These are phyloP conservation scores for Acrocephalus arundinaceus DNA, from an alignment of 2,113 vertebrate genomes.

Conservation along the genomic window DNA sequence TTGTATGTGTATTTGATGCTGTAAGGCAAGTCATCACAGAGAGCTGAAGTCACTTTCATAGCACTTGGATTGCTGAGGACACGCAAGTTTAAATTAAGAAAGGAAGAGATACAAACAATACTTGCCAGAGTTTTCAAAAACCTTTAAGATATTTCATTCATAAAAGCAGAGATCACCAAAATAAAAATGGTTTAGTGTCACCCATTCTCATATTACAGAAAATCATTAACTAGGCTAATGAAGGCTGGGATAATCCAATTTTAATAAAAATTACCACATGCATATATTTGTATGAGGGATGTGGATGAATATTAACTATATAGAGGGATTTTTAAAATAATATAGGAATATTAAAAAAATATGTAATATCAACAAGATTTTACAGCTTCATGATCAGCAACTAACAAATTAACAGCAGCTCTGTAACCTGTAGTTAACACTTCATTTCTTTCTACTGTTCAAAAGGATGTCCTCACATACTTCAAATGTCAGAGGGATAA, in stretches of 20 bases:
- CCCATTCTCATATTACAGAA: background rate
- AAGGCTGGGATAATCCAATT: background rate
- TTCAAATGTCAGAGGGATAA: background rate
- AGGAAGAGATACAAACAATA: background rate
- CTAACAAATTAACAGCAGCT: background rate
- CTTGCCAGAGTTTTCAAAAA: background rate
- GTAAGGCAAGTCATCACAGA: background rate
- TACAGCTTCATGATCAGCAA: background rate
- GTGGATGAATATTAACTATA: background rate
- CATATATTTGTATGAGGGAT: background rate
- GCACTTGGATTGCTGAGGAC: background rate
- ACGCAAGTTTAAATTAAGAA: background rate
- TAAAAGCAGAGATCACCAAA: background rate
- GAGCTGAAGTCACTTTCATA: background rate
- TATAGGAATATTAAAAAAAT: background rate
- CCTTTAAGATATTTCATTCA: background rate
- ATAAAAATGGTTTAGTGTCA: background rate
- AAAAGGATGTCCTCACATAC: accelerated
- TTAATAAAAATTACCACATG: background rate
- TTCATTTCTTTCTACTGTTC: background rate
- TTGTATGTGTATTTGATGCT: background rate
- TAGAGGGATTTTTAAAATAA: background rate
- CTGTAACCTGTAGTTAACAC: background rate
- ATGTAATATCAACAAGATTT: background rate
- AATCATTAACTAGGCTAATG: background rate